Conservation (phyloP, 1,140 invertebrate genomes). For the roundworm (Caenorhabditis elegans) region WBcel235 BX284603.4:7712501-7713000, state of each 20-base stretch:
- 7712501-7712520: background rate
- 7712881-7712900: background rate
- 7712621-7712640: background rate
- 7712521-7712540: background rate
- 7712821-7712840: background rate
- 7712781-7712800: slow-evolving; percentile 8
- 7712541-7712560: background rate
- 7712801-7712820: slow-evolving; percentile 13
- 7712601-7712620: background rate
- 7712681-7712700: background rate
- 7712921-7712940: slow-evolving; percentile 13
- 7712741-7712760: background rate
- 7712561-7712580: no score
- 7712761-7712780: no score
- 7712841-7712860: background rate
- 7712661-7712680: background rate
- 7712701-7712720: background rate
- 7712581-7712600: no score
- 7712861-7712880: slow-evolving; percentile 6
- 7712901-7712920: background rate
- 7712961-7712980: slow-evolving; percentile 57
- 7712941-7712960: background rate
- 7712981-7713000: slow-evolving; percentile 59
- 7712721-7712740: background rate
- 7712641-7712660: background rate